Evolutionary conservation across 2,797 vertebrate species (phyloP), one percentile per base, ranked within the genome.

Genomic region (Staurois parvus): DNA sequence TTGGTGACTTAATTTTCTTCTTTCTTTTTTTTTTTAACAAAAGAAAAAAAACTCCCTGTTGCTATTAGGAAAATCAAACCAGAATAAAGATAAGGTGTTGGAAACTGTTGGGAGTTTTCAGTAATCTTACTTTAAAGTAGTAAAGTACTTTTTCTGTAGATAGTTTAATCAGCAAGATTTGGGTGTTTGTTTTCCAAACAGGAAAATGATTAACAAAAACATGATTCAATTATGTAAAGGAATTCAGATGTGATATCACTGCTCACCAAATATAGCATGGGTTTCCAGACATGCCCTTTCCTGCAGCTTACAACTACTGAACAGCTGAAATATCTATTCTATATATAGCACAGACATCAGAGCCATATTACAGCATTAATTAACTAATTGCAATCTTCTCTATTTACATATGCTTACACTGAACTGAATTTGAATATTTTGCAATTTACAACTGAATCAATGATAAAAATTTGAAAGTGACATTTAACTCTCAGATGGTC

Each of bases 281-380:
- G 42, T 75, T 82, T 40, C 24, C 81, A 75, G 81, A 66, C 81
- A 48, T 32, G 69, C 81, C 81, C 72, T 83, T 81, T 83, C 81
- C 81, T 83, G 81, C 34, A 67, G 40, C 37, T 67, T 40, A 45
- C 40, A 45, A 68, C 13, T n/a, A 40, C 67, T 72, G 37, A 83
- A 48, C n/a, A 28, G n/a, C 45, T 48, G 17, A 42, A 59, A 74
- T 74, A 28, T 26, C 26, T 83, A 13, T 21, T 9, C 79, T 72
- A 59, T 72, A 28, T 13, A 48, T 79, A 79, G 77, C 40, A 52
- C 32, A 40, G 28, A n/a, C 17, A 45, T 7, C 32, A 0, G 15
- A 52, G 15, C 48, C 48, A 52, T 19, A 52, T 52, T 52, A 52
- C 48, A 52, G 48, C 48, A 52, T 52, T 52, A 52, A 52, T 17